Evolutionary conservation across 2,888 invertebrate species (phyloP).

Genomic region (Eupithecia abbreviata): DNA sequence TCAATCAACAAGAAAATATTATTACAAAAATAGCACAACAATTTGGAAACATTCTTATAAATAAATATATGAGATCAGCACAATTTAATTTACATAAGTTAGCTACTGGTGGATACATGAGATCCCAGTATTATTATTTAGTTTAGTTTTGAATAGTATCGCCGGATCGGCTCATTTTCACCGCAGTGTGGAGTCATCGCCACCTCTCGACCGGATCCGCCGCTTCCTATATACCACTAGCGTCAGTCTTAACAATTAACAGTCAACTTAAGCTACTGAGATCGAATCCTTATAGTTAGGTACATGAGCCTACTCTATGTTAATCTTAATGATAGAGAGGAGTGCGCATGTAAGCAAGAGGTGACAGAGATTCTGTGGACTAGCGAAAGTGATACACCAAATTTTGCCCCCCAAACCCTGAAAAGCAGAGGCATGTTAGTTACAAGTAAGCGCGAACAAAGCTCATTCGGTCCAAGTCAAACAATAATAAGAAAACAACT

Average conservation of each 20-base stretch:
- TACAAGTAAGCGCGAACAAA: constrained; percentile 41
- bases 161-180: constrained; percentile 42
- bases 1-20: constrained; percentile 59
- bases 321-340: constrained; percentile 43
- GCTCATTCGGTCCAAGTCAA: constrained; percentile 44
- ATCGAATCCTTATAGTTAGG: constrained; percentile 42
- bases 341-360: constrained; percentile 41
- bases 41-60: constrained; percentile 48
- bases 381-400: constrained; percentile 36
- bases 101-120: constrained; percentile 30
- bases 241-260: constrained; percentile 64
- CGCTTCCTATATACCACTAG: constrained; percentile 54
- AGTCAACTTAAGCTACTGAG: constrained; percentile 54
- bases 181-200: constrained; percentile 43
- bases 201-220: constrained; percentile 47
- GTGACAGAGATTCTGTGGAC: constrained; percentile 38
- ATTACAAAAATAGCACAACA: constrained; percentile 51
- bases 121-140: constrained; percentile 33
- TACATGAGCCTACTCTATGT: constrained; percentile 40
- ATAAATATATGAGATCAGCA: constrained; percentile 45
- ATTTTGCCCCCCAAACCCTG: constrained; percentile 38
- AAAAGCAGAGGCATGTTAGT: constrained; percentile 39
- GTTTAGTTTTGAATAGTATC: constrained; percentile 37
- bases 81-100: constrained; percentile 41
- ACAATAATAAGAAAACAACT: constrained; percentile 29